Base-by-base conservation (phyloP, 2,797 vertebrate genomes). In the Falco rusticolus region DNA sequence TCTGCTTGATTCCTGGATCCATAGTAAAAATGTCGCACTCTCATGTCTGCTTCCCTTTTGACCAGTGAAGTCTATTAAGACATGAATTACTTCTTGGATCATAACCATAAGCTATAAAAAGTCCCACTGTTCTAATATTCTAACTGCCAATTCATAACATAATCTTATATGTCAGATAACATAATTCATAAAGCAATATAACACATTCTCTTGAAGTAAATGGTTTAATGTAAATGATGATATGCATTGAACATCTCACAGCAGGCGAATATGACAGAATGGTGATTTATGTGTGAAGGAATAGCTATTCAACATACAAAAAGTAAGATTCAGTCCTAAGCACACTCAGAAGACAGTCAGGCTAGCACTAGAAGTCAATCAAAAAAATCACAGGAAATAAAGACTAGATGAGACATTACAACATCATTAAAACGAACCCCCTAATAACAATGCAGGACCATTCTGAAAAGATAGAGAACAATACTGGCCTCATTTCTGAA, bases 151-250 rank as follows among this genome's bases (percentile, higher is more conserved):
- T 91, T 96, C 93, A 80, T 95, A 96, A 95, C 86, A 92, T 78
- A 94, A 96, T 96, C 87, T 91, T 81, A 6, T 64, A 50, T 96
- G 96, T 90, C 96, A 96, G 74, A 84, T 84, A 94, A 69, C 94
- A 93, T 96, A 94, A 96, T 80, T 96, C 95, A 96, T 74, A 95
- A 92, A 90, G 94, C 85, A 95, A 89, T 94, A 94, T 47, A 94
- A 60, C 66, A 94, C 54, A 50, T 96, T 93, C 74, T 76, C 80
- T 60, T 63, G 90, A 70, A 96, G 93, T 76, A 94, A 96, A 94
- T 90, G 83, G 83, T 90, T 96, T 96, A 93, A 94, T 90, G 93
- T 94, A 96, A 97, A 93, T 92, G 93, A 94, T 93, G 92, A 87
- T 83, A 80, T 31, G 84, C 89, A 89, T 2, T 90, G 94, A 95